Base-by-base conservation (phyloP, 2,888 invertebrate genomes). In the Poecilus cupreus region DNA sequence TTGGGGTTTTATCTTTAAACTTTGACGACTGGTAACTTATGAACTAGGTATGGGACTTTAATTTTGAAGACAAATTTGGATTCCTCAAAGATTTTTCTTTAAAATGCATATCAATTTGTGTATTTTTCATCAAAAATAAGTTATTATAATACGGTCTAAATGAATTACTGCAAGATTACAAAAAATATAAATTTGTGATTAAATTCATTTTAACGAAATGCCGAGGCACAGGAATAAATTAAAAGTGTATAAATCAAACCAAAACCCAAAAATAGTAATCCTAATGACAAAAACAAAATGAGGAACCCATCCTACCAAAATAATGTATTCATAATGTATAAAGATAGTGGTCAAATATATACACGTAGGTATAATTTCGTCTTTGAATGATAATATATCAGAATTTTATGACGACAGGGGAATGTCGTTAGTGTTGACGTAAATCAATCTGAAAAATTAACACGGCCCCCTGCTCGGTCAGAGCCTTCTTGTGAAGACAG, bases 401-500 rank as follows among this genome's bases (percentile, higher is more conserved):
- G 86, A 86, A 85, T 87, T 87, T 88, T 87, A 88, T 87, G 86
- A 86, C 86, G 85, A 86, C 75, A 75, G 46, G 46, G 24, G 87
- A 88, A 87, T 87, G 87, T 85, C 85, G 85, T 81, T 81, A 64
- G 85, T 85, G 85, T 84, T 88, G 87, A 87, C 87, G 87, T 88
- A 88, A 88, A 88, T 88, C 88, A 88, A 88, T 88, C 87, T 87
- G 85, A 85, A 85, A 87, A 87, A 87, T 87, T 87, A 87, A 87
- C 49, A 54, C 72, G 80, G 57, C 85, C 85, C 84, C 85, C 26
- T 54, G 20, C 51, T 84, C 83, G 84, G 82, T 83, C 83, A 83
- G 81, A 51, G 10, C 20, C 18, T 51, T 51, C 18, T 51, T 2
- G 1, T 20, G 51, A 1, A 51, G 4, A 46, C 46, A 10, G n/a